Percentiles rank a stretch among this genome's conserved stretches.
phyloP scores from a whole-genome alignment of 2,888 invertebrate genomes.

The Apodemia duryi region DNA sequence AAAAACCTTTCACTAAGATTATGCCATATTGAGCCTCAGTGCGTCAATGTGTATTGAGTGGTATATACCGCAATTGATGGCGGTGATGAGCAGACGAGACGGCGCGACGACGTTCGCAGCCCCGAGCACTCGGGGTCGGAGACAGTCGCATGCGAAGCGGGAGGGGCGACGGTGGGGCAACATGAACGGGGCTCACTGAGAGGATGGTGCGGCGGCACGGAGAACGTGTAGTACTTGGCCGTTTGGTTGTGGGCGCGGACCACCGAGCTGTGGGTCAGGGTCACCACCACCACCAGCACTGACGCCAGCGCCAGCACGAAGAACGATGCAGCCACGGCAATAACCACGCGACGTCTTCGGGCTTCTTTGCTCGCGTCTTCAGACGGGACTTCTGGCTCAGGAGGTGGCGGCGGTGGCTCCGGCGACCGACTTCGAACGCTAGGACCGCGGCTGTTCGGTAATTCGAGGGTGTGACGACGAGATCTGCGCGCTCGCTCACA shows the following conservation, averaged over 20 bases:
- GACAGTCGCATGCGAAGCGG: conserved; percentile 78
- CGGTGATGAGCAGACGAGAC: conserved; percentile 43
- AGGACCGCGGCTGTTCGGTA: conserved; percentile 66
- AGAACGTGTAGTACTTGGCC: conserved; percentile 83
- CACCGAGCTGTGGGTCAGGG: conserved; percentile 85
- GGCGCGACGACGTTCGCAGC: conserved; percentile 73
- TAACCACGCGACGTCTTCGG: conserved; percentile 83
- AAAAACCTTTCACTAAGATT: background rate
- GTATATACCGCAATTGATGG: conserved; percentile 65
- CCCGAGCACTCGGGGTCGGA: conserved; percentile 76
- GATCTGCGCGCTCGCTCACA: conserved; percentile 71
- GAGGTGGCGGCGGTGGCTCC: conserved; percentile 56
- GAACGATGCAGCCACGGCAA: conserved; percentile 85
- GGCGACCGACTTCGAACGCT: conserved; percentile 70
- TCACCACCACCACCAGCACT: conserved; percentile 87
- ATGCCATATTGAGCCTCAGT: conserved; percentile 36
- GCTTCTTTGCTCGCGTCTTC: conserved; percentile 82
- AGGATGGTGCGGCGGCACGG: conserved; percentile 80
- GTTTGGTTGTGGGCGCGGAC: conserved; percentile 81
- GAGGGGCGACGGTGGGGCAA: conserved; percentile 79
- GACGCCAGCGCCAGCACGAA: conserved; percentile 86
- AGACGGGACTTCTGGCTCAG: conserved; percentile 65
- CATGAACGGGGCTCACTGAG: conserved; percentile 80
- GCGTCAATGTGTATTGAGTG: conserved; percentile 46
- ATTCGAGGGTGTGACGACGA: conserved; percentile 65